phyloP scores from a whole-genome alignment of 2,888 invertebrate genomes.

The Lagria hirta region DNA sequence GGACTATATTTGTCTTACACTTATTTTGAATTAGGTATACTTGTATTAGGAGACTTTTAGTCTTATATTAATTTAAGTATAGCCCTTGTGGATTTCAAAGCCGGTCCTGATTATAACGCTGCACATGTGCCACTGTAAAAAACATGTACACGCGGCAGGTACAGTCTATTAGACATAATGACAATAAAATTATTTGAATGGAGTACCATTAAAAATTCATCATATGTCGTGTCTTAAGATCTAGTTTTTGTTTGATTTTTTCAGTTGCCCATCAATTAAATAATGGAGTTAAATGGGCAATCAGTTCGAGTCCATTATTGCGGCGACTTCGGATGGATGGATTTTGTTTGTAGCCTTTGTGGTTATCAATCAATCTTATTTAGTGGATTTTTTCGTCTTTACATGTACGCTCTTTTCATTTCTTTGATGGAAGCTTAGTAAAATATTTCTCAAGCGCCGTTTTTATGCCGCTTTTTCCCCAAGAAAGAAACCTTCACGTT shows the following conservation, averaged over 20 bases:
- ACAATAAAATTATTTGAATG: constrained; percentile 31
- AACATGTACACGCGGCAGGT: constrained; percentile 18
- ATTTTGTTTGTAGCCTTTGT: constrained; percentile 3
- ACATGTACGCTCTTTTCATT: constrained; percentile 8
- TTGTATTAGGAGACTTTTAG: too few relatives aligned
- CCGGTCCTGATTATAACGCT: too few relatives aligned
- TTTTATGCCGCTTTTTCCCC: constrained; percentile 8
- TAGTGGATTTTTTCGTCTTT: constrained; percentile 12
- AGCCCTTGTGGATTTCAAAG: too few relatives aligned
- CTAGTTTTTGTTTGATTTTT: constrained; percentile 18
- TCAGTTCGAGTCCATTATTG: constrained; percentile 14
- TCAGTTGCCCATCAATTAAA: constrained; percentile 16
- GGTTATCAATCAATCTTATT: constrained; percentile 21
- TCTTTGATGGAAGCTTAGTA: constrained; percentile 13
- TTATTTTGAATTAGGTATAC: too few relatives aligned
- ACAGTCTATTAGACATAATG: constrained; percentile 30
- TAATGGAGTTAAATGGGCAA: constrained; percentile 18
- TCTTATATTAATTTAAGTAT: too few relatives aligned
- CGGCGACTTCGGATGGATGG: constrained; percentile 13
- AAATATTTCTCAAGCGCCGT: constrained; percentile 6
- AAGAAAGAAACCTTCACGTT: constrained; percentile 11
- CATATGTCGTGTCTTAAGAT: constrained; percentile 9
- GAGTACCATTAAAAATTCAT: constrained; percentile 29
- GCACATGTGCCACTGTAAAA: constrained; percentile 10
- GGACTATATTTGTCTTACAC: too few relatives aligned